Base-by-base conservation (phyloP, 2,888 invertebrate genomes). In the Pterostichus madidus region DNA sequence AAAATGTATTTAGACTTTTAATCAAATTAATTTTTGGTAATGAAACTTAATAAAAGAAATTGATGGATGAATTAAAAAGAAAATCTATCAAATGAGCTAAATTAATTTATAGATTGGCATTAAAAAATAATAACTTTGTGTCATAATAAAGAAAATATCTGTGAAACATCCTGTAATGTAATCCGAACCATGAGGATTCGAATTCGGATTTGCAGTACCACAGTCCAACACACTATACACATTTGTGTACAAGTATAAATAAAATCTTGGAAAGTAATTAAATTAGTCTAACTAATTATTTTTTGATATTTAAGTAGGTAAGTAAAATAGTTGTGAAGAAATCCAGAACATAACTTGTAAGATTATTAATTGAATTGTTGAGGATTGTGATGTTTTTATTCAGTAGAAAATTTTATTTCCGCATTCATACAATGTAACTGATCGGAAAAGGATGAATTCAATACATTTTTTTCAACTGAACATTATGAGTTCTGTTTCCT, bases 261-360 rank as follows among this genome's bases (percentile, higher is more conserved):
- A 0, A 59, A 5, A 59, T 59, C 10, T 3, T 1, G 8, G 24
- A 59, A 10, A 17, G 17, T 17, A 59, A 59, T 7, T 39, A 59
- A 59, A 24, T 59, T 1, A 6, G 17, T 59, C 4, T 59, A 11
- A 3, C 11, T 5, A 52, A 17, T 56, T 17, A 24, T 56, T 13
- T 64, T 35, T 4, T 1, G 11, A 61, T 59, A 24, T 35, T 64
- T 64, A 32, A 35, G 24, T 32, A 32, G n/a, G 24, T 32, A 15
- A 46, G n/a, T 17, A 61, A 31, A 78, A 78, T 78, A 61, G 78
- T 61, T 78, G 78, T 78, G 78, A 61, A 78, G 78, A 78, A 78
- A 78, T 78, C 61, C 61, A 78, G 11, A 78, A 78, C 78, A 78
- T 17, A 61, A 24, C 24, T 24, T 31, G 13, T 31, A 56, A 13